Evolutionary conservation across 2,888 invertebrate genomes (phyloP).

Genomic region (Nomada lathburiana): DNA sequence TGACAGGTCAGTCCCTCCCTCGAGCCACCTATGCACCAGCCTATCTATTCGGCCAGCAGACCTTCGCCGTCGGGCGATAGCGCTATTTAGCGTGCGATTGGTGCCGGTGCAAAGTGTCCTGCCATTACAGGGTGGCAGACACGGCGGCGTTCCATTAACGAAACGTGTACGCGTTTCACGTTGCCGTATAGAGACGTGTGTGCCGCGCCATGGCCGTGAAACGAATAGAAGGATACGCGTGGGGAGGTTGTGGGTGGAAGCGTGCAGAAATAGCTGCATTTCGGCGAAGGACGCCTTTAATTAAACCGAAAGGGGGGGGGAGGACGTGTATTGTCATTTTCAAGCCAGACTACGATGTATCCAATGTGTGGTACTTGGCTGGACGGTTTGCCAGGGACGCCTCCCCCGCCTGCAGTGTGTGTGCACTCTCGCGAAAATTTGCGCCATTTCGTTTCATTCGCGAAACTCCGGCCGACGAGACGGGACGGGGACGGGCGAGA

Average conservation of each 20-base stretch:
- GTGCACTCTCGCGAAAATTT: constrained; percentile 68
- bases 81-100: constrained; percentile 67
- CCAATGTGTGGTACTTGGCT: constrained; percentile 45
- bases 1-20: constrained; percentile 36
- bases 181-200: constrained; percentile 43
- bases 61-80: constrained; percentile 62
- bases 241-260: constrained; percentile 4
- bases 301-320: constrained; percentile 75
- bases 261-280: constrained; percentile 62
- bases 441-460: constrained; percentile 74
- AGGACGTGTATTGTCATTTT: constrained; percentile 72
- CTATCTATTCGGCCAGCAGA: constrained; percentile 59
- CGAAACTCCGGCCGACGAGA: constrained; percentile 39
- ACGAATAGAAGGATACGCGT: constrained; percentile 52
- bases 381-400: constrained; percentile 58
- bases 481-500: constrained; percentile 37
- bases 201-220: constrained; percentile 33
- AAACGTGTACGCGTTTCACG: constrained; percentile 57
- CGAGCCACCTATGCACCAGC: constrained; percentile 42
- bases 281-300: constrained; percentile 72
- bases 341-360: constrained; percentile 51
- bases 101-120: constrained; percentile 73
- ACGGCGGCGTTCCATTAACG: constrained; percentile 69
- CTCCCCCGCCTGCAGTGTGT: constrained; percentile 33
- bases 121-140: constrained; percentile 70